Base-by-base conservation (phyloP, 2,113 vertebrate genomes). In the Petromus typicus region DNA sequence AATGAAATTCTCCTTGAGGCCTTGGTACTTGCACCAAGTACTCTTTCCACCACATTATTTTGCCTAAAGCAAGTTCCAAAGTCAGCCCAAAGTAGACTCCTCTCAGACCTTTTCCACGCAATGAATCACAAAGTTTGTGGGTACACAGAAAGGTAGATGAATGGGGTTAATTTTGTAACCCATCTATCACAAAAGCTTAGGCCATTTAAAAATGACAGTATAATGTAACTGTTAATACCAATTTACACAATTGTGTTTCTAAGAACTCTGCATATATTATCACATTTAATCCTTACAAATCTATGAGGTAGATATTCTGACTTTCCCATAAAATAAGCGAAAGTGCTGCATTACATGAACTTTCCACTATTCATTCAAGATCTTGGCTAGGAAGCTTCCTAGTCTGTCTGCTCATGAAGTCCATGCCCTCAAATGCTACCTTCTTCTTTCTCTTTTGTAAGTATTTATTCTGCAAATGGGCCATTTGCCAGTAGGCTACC, bases 271-370 rank as follows among this genome's bases (percentile, higher is more conserved):
- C 27, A 16, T 90, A 18, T 63, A 59, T 92, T 54, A 75, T 9
- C 59, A 92, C 7, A 84, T 57, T 95, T 95, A 86, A 40, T 87
- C 37, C 40, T 96, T 79, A 71, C 87, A 87, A 45, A 32, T 73
- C 34, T 73, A 12, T 61, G 69, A 89, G 10, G 7, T 64, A 78
- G 59, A 51, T 88, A 66, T 7, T 84, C 37, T 61, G 67, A 69
- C 66, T 94, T 63, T 59, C 14, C 18, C 61, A 75, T 59, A 67
- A 48, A 59, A 63, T 51, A 93, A 91, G 48, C 59, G 22, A n/a
- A 86, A 73, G 73, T 76, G 34, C 0, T 5, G 66, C 86, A 34
- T 14, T 17, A 54, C 40, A 56, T 93, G 85, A 71, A 86, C 20
- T 34, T 81, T 67, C 40, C 92, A 32, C 22, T 71, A 71, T 94